Percentiles rank a stretch among this genome's conserved stretches.
Conservation (phyloP, 2,797 vertebrate species). For the Gadopsis bispinosus region DNA sequence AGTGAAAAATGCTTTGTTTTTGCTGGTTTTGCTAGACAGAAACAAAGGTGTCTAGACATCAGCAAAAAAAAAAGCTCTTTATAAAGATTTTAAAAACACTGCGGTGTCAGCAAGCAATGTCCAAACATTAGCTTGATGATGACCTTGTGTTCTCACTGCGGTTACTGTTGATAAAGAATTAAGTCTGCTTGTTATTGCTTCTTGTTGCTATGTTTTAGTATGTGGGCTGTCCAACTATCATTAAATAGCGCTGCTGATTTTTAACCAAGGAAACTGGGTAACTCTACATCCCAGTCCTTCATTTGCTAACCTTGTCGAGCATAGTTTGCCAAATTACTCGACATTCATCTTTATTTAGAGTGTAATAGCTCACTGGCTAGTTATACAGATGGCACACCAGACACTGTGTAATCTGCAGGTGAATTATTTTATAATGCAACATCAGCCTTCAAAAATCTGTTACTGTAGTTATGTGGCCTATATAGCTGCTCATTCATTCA, state of each 20-base stretch:
- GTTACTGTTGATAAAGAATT: conserved; percentile 12
- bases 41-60: background rate
- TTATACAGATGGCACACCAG: background rate
- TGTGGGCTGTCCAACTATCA: conserved; percentile 1
- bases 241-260: conserved; percentile 13
- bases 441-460: conserved; percentile 7
- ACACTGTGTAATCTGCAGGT: background rate
- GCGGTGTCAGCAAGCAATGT: background rate
- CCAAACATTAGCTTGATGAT: background rate
- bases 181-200: too few relatives aligned
- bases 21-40: background rate
- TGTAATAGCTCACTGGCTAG: conserved; percentile 2
- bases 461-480: background rate
- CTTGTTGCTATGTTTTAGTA: conserved; percentile 39
- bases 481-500: conserved; percentile 31
- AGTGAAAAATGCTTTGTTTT: background rate
- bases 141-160: background rate
- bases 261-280: conserved; percentile 10
- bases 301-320: conserved; percentile 11
- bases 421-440: background rate
- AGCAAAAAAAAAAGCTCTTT: background rate
- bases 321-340: conserved; percentile 13
- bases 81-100: background rate
- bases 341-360: background rate
- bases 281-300: conserved; percentile 6